phyloP scores from a whole-genome alignment of 2,888 invertebrate genomes.

The Nymphalis polychloros region DNA sequence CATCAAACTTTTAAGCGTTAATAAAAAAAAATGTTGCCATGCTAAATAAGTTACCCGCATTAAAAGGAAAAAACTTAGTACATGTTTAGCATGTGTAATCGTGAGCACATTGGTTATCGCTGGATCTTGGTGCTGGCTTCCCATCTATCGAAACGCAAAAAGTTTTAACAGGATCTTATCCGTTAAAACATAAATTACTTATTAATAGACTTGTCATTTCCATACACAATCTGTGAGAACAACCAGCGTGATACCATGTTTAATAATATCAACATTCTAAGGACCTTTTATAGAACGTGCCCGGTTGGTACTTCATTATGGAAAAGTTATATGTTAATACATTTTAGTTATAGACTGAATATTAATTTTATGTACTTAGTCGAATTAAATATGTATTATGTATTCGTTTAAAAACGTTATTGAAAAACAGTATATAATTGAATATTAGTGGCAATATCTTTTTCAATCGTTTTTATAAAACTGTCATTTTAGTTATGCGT shows the following conservation, averaged over 20 bases:
- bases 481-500: too few species aligned
- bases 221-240: slow-evolving; percentile 39
- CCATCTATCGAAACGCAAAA: slow-evolving; percentile 16
- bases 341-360: slow-evolving; percentile 21
- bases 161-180: slow-evolving; percentile 23
- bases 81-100: slow-evolving; percentile 3
- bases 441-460: too few species aligned
- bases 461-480: too few species aligned
- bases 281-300: slow-evolving; percentile 35
- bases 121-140: not conserved
- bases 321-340: slow-evolving; percentile 32
- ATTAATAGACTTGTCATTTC: slow-evolving; percentile 41
- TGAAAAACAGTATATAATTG: too few species aligned
- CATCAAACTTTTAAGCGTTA: not conserved
- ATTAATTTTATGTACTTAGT: not conserved
- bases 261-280: slow-evolving; percentile 38
- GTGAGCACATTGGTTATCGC: not conserved
- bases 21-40: not conserved
- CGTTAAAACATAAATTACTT: slow-evolving; percentile 30
- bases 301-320: slow-evolving; percentile 33
- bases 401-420: not conserved
- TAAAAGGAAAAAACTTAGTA: slow-evolving; percentile 7
- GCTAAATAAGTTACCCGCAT: slow-evolving; percentile 7
- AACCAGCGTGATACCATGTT: slow-evolving; percentile 33
- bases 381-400: not conserved